Conservation (phyloP, 2,113 vertebrate species). For the Gobius niger region DNA sequence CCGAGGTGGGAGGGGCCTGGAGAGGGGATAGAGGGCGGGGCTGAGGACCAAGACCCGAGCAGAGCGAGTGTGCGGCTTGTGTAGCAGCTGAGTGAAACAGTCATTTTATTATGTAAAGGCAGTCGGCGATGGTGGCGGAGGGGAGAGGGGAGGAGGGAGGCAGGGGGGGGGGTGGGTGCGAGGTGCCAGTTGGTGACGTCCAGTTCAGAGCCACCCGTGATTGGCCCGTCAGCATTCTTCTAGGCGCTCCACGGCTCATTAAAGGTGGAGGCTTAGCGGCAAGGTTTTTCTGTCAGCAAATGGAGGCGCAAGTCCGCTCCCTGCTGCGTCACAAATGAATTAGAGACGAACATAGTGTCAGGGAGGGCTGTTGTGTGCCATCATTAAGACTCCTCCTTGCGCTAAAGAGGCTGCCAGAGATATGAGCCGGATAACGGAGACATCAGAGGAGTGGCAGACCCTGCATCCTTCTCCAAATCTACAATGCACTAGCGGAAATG, state of each 20-base stretch:
- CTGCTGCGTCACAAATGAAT: constrained; percentile 58
- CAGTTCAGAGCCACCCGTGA: constrained; percentile 40
- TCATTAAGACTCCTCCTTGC: constrained; percentile 36
- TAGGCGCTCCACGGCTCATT: constrained; percentile 51
- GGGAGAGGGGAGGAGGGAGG: constrained; percentile 1
- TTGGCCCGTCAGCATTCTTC: constrained; percentile 68
- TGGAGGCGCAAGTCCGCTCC: constrained; percentile 47
- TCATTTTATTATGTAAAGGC: constrained; percentile 74
- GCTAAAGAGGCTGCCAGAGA: constrained; percentile 45
- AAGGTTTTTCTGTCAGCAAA: constrained; percentile 55
- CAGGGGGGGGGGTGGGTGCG: constrained; percentile 12
- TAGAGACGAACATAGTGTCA: constrained; percentile 24
- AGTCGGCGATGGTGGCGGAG: constrained; percentile 29
- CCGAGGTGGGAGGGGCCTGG: constrained; percentile 32
- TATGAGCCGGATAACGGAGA: constrained; percentile 42
- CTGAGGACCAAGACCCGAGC: constrained; percentile 26
- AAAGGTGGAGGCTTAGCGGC: constrained; percentile 56
- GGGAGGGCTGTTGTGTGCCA: constrained; percentile 19
- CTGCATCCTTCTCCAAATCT: constrained; percentile 5
- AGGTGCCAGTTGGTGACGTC: constrained; percentile 56
- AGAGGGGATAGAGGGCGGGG: constrained; percentile 5
- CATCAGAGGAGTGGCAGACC: constrained; percentile 30
- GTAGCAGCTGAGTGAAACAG: constrained; percentile 66
- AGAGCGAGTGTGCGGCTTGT: constrained; percentile 44
- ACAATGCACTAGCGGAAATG: constrained; percentile 43